phyloP scores from a whole-genome alignment of 2,113 vertebrate species.

The Epinephelus fuscoguttatus region DNA sequence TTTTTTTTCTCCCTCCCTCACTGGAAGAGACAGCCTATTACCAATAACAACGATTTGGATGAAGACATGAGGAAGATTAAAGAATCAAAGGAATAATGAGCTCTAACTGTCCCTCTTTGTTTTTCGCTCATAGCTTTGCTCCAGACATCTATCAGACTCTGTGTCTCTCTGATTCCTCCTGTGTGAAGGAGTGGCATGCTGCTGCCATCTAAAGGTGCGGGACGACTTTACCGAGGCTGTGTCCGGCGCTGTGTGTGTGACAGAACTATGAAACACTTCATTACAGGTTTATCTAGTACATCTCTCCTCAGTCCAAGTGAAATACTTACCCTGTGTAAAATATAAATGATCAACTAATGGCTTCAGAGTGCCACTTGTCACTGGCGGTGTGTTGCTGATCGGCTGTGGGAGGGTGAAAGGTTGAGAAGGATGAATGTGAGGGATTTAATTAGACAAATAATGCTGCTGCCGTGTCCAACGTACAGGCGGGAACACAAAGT shows the following conservation, averaged over 20 bases:
- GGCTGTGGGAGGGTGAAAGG: slow-evolving; percentile 5
- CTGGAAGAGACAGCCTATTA: slow-evolving; percentile 44
- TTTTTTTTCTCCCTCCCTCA: slow-evolving; percentile 10
- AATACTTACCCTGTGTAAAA: slow-evolving; percentile 20
- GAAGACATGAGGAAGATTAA: slow-evolving; percentile 68
- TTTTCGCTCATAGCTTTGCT: slow-evolving; percentile 29
- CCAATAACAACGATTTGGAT: slow-evolving; percentile 62
- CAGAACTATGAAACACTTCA: slow-evolving; percentile 34
- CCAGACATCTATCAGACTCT: slow-evolving; percentile 26
- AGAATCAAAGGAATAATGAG: slow-evolving; percentile 75
- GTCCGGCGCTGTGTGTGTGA: neutral
- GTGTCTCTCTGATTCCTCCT: neutral
- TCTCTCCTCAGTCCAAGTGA: neutral
- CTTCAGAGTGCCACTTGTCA: slow-evolving; percentile 36
- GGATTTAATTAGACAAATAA: slow-evolving; percentile 43
- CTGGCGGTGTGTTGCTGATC: neutral
- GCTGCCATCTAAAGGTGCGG: slow-evolving; percentile 78
- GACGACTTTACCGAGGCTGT: neutral
- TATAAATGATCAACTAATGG: slow-evolving; percentile 27
- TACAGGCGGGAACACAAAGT: neutral
- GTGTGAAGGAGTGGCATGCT: slow-evolving; percentile 46
- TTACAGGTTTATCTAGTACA: slow-evolving; percentile 27
- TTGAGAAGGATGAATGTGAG: slow-evolving; percentile 4
- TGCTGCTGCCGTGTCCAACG: neutral
- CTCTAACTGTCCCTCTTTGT: slow-evolving; percentile 62